Base-by-base conservation (phyloP, 2,113 vertebrate genomes). In the Myotis brandtii region DNA sequence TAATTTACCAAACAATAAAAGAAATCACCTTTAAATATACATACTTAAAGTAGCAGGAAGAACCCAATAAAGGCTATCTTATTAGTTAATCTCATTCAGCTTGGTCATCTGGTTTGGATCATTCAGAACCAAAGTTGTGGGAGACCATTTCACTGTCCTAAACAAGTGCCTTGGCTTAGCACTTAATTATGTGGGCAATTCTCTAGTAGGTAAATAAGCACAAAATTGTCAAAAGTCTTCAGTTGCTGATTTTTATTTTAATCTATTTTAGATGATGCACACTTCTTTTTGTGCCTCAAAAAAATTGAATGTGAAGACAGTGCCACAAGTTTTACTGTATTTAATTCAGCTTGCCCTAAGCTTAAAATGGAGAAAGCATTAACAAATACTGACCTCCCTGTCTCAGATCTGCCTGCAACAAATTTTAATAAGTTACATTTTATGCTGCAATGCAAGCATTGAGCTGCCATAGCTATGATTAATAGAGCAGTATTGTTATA, bases 341-440 rank as follows among this genome's bases (percentile, higher is more conserved):
- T 6, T 66, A 97, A 93, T 92, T 96, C 62, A 37, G 5, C 86
- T 95, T 97, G 96, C 73, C 90, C 46, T 97, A 94, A 97, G 59
- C 40, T 77, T 93, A 79, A 98, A 97, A 73, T 95, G 40, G 6
- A 98, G 92, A 97, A 97, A 97, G 77, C 25, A 97, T 93, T 98
- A 97, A 98, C 97, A 98, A 98, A 98, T 98, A 97, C 97, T 98
- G 97, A 96, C 95, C 83, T 97, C 80, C 23, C 69, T 97, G 95
- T 96, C 89, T 97, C 94, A 97, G 2, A 4, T 9, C 10, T 97
- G 93, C 93, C 93, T 97, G 81, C 91, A 98, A 98, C 56, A 97
- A 87, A 97, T 97, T 98, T 98, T 98, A 97, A 98, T 98, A 96
- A 96, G 96, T 97, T 98, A 95, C 56, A 96, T 95, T 95, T 98